A percentile compares a stretch with the other conserved stretches of the same genome.
phyloP scores from a whole-genome alignment of 2,888 invertebrate genomes.

The Gandaritis pyraliata region DNA sequence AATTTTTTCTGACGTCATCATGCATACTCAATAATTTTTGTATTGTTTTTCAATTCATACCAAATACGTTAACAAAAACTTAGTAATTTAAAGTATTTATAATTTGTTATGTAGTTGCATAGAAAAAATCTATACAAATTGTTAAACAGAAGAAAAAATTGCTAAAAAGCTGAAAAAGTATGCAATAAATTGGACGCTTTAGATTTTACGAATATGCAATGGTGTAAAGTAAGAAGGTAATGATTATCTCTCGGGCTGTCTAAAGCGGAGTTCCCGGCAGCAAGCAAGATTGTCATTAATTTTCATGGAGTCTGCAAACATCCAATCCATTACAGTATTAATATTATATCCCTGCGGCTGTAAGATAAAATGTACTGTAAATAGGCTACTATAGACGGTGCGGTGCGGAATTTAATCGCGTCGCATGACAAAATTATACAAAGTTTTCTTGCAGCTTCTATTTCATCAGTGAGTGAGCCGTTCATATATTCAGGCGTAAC shows the following conservation, averaged over 20 bases:
- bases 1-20: not conserved
- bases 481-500: not conserved
- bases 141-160: no score
- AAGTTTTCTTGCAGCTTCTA: no score
- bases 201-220: not conserved
- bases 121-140: no score
- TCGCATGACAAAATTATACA: not conserved
- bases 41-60: no score
- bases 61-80: no score
- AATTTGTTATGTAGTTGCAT: no score
- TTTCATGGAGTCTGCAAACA: slow-evolving; percentile 39
- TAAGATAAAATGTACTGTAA: slow-evolving; percentile 32
- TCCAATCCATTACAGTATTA: slow-evolving; percentile 44
- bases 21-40: no score
- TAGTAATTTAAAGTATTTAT: no score
- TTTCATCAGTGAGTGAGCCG: no score
- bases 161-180: no score
- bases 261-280: slow-evolving; percentile 23
- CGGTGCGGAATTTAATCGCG: slow-evolving; percentile 5
- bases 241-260: slow-evolving; percentile 1
- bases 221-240: slow-evolving; percentile 2
- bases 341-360: slow-evolving; percentile 36
- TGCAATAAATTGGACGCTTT: no score
- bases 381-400: slow-evolving; percentile 10
- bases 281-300: slow-evolving; percentile 38